phyloP scores from a whole-genome alignment of 2,113 vertebrate species.

The Pampusana beccarii region DNA sequence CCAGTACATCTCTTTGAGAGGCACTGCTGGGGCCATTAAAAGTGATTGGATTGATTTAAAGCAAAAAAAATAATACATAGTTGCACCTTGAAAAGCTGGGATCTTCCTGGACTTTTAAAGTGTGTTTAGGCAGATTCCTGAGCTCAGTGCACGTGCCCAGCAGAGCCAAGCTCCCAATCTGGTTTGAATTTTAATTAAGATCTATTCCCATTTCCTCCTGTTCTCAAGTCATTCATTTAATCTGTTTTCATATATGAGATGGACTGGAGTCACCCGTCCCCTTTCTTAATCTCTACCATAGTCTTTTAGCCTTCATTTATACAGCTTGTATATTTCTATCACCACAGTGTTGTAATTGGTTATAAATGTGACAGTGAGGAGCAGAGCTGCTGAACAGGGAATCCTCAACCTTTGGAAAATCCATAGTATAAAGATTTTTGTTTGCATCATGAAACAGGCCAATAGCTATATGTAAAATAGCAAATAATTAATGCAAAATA shows the following conservation, averaged over 20 bases:
- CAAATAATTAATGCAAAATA: not conserved
- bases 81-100: not conserved
- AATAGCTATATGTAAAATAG: not conserved
- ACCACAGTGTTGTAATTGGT: not conserved
- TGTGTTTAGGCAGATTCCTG: not conserved
- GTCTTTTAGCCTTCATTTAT: not conserved
- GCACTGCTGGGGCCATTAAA: not conserved
- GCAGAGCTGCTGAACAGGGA: not conserved
- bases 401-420: not conserved
- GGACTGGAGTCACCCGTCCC: not conserved
- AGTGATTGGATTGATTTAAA: not conserved
- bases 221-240: not conserved
- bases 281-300: not conserved
- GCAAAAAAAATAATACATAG: not conserved
- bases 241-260: not conserved
- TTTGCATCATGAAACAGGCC: not conserved
- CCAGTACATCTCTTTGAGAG: not conserved
- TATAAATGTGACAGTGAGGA: not conserved
- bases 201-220: slow-evolving; percentile 16
- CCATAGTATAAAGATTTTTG: not conserved
- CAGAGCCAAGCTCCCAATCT: not conserved
- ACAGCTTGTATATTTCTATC: not conserved
- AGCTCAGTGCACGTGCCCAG: not conserved
- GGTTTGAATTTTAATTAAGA: slow-evolving; percentile 28
- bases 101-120: not conserved